Conservation (phyloP, 1,140 invertebrate species). For the Stratiolaelaps scimitus region DNA sequence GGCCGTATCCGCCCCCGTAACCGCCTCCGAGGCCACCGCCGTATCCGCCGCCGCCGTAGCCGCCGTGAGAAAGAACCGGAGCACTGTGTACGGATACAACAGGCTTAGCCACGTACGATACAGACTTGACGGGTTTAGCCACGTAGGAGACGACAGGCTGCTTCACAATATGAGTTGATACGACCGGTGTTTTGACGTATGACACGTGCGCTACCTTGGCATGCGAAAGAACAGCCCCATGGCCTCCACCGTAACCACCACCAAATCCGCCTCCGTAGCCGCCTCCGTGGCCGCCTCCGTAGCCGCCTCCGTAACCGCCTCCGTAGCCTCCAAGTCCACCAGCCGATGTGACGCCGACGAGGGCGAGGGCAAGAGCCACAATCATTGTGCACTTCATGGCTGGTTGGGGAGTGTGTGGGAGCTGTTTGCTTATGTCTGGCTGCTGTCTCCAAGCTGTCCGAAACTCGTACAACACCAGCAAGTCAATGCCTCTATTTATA, state of each 20-base stretch:
- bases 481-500: too few species aligned
- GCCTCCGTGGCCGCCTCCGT: too few species aligned
- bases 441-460: too few species aligned
- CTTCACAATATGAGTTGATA: constrained; percentile 3
- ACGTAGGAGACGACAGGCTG: constrained; percentile 13
- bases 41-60: neutral
- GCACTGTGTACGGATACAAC: constrained; percentile 11
- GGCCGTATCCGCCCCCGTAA: too few species aligned
- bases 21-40: too few species aligned
- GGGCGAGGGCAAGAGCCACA: neutral
- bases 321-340: neutral
- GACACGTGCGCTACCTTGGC: constrained; percentile 7
- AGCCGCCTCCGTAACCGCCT: too few species aligned
- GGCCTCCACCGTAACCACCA: neutral
- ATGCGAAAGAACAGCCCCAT: neutral
- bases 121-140: neutral
- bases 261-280: neutral
- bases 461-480: too few species aligned
- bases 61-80: neutral
- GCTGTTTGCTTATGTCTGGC: too few species aligned
- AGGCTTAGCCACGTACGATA: constrained; percentile 10
- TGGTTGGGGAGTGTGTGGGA: too few species aligned
- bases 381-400: too few species aligned
- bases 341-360: neutral
- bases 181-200: neutral